Evolutionary conservation across 2,888 invertebrate species (phyloP).

Genomic region (Eudemis profundana): DNA sequence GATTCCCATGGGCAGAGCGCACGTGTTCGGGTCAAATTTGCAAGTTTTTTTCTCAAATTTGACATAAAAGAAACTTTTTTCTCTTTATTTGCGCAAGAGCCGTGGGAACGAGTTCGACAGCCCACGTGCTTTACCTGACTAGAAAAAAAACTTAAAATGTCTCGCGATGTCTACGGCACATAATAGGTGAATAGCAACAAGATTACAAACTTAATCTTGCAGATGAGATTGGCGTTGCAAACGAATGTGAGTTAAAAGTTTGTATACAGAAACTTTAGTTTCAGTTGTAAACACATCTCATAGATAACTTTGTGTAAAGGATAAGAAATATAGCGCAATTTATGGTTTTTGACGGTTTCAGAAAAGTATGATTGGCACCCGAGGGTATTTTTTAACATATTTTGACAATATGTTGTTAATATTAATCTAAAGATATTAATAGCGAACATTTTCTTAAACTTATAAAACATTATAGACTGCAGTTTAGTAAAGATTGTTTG

Average conservation of each 20-base stretch:
- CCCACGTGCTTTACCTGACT: slow-evolving; percentile 68
- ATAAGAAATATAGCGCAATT: slow-evolving; percentile 31
- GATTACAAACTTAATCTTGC: slow-evolving; percentile 9
- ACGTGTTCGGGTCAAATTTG: slow-evolving; percentile 70
- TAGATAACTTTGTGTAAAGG: slow-evolving; percentile 9
- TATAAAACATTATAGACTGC: background rate
- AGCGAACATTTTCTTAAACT: background rate
- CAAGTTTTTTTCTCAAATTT: slow-evolving; percentile 66
- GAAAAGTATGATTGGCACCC: slow-evolving; percentile 58
- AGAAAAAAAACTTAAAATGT: slow-evolving; percentile 54
- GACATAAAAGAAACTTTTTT: slow-evolving; percentile 64
- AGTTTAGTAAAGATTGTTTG: no score
- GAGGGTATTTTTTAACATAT: slow-evolving; percentile 1
- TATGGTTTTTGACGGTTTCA: slow-evolving; percentile 53
- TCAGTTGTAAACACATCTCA: background rate
- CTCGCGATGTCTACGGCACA: slow-evolving; percentile 25
- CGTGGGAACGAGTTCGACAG: slow-evolving; percentile 68
- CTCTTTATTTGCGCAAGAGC: slow-evolving; percentile 66
- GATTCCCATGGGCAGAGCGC: slow-evolving; percentile 70
- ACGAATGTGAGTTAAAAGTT: background rate
- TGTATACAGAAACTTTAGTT: background rate
- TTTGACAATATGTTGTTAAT: slow-evolving; percentile 17
- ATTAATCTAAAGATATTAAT: background rate
- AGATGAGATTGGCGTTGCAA: background rate
- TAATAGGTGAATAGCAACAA: slow-evolving; percentile 23